Base-by-base conservation (phyloP, 2,888 invertebrate species). In the Spisula solida region DNA sequence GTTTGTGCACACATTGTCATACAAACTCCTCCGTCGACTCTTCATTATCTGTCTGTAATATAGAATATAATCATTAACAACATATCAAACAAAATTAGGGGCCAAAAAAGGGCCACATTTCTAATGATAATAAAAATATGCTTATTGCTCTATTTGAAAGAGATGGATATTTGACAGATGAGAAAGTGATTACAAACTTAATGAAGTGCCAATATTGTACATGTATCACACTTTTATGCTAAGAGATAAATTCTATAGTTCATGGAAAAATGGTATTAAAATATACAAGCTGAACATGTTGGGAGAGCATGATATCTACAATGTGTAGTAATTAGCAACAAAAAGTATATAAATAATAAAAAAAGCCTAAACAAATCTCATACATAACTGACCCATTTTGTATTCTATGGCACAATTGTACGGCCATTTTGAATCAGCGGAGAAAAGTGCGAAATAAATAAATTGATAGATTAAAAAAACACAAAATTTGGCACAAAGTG, bases 1-100 rank as follows among this genome's bases (percentile, higher is more conserved):
- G 47, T 55, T 66, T 87, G 70, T 55, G 20, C 70, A 79, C 56
- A 34, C 48, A 18, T 12, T 78, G 83, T 86, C 89, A 91, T 81
- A 91, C 91, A 91, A 89, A 91, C 88, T 89, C 91, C 86, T 89
- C 91, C 79, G 84, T 83, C 51, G 89, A 84, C 51, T 89, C 86
- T 66, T 91, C 91, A 79, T 56, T 86, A 89, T 89, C 91, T 81
- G 83, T 91, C 91, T 91, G 91, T 82, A 91, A 91, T 79, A 88
- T 85, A 85, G 34, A 78, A 41, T 78, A 85, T 25, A 85, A 41
- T 66, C 25, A 60, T 82, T 41, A 82, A 82, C 47, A 81, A 41
- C 14, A n/a, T 8, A 66, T 25, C 10, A 66, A 66, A 66, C n/a
- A 66, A 4, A 6, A 25, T 25, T 25, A 66, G 25, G 25, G 60